A percentile compares a stretch with the other conserved stretches of the same genome.
Conservation (phyloP, 2,888 invertebrate genomes). For the Therioaphis trifolii region DNA sequence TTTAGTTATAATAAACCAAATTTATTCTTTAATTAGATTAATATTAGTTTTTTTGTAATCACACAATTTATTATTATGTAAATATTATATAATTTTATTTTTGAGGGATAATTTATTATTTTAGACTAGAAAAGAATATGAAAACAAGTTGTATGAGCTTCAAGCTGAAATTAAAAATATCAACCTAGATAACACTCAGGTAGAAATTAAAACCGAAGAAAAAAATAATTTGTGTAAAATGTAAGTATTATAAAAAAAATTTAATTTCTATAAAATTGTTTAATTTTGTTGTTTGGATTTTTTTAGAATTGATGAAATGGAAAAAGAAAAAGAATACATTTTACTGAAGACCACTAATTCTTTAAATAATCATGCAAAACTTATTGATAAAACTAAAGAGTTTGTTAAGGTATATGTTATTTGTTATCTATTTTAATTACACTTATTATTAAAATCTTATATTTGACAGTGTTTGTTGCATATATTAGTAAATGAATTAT, state of each 20-base stretch:
- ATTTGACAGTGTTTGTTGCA: too few species aligned
- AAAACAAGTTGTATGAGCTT: slow-evolving; percentile 45
- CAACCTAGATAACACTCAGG: slow-evolving; percentile 10
- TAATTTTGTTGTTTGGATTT: background rate
- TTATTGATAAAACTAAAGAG: background rate
- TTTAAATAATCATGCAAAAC: slow-evolving; percentile 5
- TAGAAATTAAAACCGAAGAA: slow-evolving; percentile 23
- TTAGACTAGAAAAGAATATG: slow-evolving; percentile 41
- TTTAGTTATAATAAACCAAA: background rate
- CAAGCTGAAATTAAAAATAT: slow-evolving; percentile 54
- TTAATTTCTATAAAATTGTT: background rate
- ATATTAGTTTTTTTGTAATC: background rate
- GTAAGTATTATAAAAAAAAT: slow-evolving; percentile 14
- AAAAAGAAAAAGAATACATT: slow-evolving; percentile 37
- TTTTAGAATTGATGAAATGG: slow-evolving; percentile 42
- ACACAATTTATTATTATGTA: background rate
- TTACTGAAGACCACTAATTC: background rate
- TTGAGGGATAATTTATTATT: background rate
- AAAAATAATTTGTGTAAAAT: slow-evolving; percentile 26
- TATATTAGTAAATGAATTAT: too few species aligned
- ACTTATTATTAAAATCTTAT: too few species aligned
- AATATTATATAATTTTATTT: slow-evolving; percentile 8
- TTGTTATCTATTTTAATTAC: background rate
- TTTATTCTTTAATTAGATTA: background rate
- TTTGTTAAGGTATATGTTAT: slow-evolving; percentile 30